Evolutionary conservation across 2,797 vertebrate species (phyloP).

Genomic region (Acanthornis magna): DNA sequence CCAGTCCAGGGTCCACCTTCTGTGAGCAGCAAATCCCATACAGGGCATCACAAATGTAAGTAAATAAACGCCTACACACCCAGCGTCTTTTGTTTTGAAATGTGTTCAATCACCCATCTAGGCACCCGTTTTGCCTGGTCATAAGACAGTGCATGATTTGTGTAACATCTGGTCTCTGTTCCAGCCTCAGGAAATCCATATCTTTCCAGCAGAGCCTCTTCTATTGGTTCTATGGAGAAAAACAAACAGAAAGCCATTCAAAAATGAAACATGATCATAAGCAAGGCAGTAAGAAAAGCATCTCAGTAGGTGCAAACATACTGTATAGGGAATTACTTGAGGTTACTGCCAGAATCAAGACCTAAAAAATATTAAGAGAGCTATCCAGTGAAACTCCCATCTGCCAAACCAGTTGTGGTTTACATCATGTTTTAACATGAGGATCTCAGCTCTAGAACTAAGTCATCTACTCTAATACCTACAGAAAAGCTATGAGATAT

Average conservation of each 20-base stretch:
- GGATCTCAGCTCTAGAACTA: background rate
- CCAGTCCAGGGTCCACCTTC: background rate
- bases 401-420: background rate
- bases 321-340: background rate
- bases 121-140: conserved; percentile 82
- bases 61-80: conserved; percentile 64
- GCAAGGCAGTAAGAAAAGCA: background rate
- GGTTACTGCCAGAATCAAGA: background rate
- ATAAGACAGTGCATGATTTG: conserved; percentile 83
- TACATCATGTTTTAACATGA: background rate
- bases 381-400: background rate
- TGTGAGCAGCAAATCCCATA: background rate
- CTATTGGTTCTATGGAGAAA: conserved; percentile 55
- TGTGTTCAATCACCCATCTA: conserved; percentile 85
- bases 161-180: conserved; percentile 75
- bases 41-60: background rate
- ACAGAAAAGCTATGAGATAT: background rate
- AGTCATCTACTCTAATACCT: background rate
- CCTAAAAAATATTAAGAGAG: background rate
- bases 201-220: conserved; percentile 68
- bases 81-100: conserved; percentile 77
- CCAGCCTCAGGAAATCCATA: conserved; percentile 82
- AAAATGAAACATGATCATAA: background rate
- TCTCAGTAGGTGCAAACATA: background rate
- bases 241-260: background rate